phyloP scores from a whole-genome alignment of 2,113 vertebrate species.

The Xenopus borealis region DNA sequence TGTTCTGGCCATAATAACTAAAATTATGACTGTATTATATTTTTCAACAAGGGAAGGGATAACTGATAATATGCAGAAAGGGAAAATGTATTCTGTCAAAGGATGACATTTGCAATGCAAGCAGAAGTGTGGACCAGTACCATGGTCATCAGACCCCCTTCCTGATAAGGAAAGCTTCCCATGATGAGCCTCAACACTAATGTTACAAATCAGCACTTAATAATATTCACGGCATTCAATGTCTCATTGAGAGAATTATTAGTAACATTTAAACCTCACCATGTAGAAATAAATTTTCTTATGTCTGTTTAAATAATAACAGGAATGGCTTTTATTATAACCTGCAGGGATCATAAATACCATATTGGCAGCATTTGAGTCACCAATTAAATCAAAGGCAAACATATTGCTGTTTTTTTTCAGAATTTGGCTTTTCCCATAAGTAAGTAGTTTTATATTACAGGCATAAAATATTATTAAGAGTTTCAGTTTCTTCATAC shows the following conservation, averaged over 20 bases:
- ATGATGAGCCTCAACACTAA: too few species aligned
- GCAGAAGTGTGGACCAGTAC: too few species aligned
- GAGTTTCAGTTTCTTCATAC: constrained; percentile 56
- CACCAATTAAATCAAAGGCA: constrained; percentile 60
- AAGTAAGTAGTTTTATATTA: constrained; percentile 58
- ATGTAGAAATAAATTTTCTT: constrained; percentile 44
- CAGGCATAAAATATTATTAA: constrained; percentile 63
- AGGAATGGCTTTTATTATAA: constrained; percentile 58
- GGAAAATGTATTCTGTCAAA: too few species aligned
- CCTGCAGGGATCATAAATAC: constrained; percentile 57
- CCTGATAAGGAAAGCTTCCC: too few species aligned
- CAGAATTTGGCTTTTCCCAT: constrained; percentile 52
- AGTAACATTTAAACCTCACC: constrained; percentile 43
- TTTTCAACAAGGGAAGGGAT: too few species aligned
- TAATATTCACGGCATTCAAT: background rate
- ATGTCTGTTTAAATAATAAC: constrained; percentile 53
- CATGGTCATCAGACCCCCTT: too few species aligned
- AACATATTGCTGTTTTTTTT: constrained; percentile 52
- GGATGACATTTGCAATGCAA: too few species aligned
- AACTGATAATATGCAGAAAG: too few species aligned
- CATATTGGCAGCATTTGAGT: constrained; percentile 58
- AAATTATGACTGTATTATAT: too few species aligned
- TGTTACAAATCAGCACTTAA: too few species aligned
- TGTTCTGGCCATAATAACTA: too few species aligned
- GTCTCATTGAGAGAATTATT: constrained; percentile 28